Conservation (phyloP, 2,797 vertebrate species). For the Tauraco hartlaubi region DNA sequence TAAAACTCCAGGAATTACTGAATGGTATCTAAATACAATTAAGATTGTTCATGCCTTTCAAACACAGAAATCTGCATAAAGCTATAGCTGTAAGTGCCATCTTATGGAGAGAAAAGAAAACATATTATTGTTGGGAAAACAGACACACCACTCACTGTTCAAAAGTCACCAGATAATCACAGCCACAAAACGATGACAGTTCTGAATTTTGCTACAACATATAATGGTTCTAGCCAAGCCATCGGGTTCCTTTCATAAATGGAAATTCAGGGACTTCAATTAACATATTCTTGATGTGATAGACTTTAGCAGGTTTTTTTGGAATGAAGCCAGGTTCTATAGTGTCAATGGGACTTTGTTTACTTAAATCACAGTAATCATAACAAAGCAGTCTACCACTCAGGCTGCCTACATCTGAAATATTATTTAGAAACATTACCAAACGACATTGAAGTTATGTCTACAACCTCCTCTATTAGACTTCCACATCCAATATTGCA, state of each 20-base stretch:
- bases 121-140: not conserved
- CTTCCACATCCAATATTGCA: not conserved
- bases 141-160: not conserved
- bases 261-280: slow-evolving; percentile 23
- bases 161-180: slow-evolving; percentile 7
- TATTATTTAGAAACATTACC: not conserved
- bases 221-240: not conserved
- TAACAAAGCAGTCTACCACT: slow-evolving; percentile 15
- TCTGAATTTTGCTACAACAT: slow-evolving; percentile 2
- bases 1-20: not conserved
- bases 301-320: slow-evolving; percentile 8
- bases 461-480: not conserved
- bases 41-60: not conserved
- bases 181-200: slow-evolving; percentile 1
- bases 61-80: not conserved
- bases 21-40: not conserved
- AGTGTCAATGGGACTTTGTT: not conserved
- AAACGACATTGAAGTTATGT: not conserved
- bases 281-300: slow-evolving; percentile 18
- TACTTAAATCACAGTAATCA: slow-evolving; percentile 17
- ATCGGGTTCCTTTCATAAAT: not conserved
- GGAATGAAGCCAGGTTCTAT: not conserved
- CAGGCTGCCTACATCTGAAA: slow-evolving; percentile 3
- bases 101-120: not conserved
- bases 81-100: not conserved